phyloP scores from a whole-genome alignment of 2,797 vertebrate genomes.

The Falco peregrinus region DNA sequence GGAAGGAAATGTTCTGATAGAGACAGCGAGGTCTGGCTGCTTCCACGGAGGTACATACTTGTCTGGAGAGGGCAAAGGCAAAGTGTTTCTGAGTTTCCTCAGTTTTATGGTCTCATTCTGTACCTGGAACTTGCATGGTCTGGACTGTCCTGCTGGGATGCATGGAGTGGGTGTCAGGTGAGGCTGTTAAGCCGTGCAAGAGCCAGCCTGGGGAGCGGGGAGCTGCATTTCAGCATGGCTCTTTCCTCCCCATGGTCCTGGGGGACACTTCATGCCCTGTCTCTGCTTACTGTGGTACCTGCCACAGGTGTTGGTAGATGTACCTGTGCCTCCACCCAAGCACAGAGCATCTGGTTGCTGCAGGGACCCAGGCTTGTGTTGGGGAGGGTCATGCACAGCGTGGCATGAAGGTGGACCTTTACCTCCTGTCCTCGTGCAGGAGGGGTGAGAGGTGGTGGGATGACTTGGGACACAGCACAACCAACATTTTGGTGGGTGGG shows the following conservation, averaged over 20 bases:
- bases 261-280: not conserved
- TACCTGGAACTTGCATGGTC: not conserved
- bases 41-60: not conserved
- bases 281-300: not conserved
- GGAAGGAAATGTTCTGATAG: not conserved
- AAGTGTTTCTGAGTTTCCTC: not conserved
- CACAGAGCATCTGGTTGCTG: not conserved
- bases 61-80: not conserved
- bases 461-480: fast-evolving
- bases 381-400: not conserved
- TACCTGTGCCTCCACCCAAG: not conserved
- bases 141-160: not conserved
- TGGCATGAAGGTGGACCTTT: not conserved
- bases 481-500: not conserved
- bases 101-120: not conserved
- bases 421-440: not conserved
- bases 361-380: not conserved
- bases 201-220: not conserved
- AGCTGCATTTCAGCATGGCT: fast-evolving
- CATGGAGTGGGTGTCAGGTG: not conserved
- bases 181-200: not conserved
- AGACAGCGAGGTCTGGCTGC: not conserved
- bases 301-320: not conserved
- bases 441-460: not conserved
- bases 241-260: not conserved